These are phyloP conservation scores for Apis florea DNA, from an alignment of 1,140 invertebrate species.

Conservation along the genomic window DNA sequence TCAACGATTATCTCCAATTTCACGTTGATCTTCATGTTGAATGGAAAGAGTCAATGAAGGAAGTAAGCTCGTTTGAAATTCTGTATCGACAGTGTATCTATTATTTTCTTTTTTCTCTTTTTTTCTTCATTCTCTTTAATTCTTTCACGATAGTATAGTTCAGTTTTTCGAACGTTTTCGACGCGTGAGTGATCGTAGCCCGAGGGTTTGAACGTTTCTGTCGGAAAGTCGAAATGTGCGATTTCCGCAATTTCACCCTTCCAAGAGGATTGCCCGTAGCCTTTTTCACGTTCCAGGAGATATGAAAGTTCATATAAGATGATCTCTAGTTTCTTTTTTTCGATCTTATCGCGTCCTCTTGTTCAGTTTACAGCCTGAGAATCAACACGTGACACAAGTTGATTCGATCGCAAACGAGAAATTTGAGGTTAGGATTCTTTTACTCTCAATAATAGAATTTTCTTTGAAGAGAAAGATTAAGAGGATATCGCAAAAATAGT, in stretches of 20 bases:
- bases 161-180: constrained; percentile 19
- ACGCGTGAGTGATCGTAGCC: constrained; percentile 58
- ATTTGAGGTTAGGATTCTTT: not conserved
- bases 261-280: constrained; percentile 42
- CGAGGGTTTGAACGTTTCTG: constrained; percentile 34
- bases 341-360: not conserved
- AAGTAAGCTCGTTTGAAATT: constrained; percentile 3
- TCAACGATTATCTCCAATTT: not conserved
- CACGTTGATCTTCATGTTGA: not conserved
- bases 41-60: not conserved
- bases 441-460: not conserved
- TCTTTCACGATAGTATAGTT: no score
- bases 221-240: constrained; percentile 56
- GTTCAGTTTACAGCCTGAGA: constrained; percentile 14
- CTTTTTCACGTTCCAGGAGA: constrained; percentile 13
- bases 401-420: no score
- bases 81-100: constrained; percentile 5
- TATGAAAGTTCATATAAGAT: constrained; percentile 68
- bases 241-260: constrained; percentile 68
- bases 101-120: not conserved
- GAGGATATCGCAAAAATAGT: no score
- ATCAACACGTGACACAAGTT: constrained; percentile 24
- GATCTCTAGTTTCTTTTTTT: constrained; percentile 38
- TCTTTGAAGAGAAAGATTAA: no score
- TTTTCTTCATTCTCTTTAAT: no score